phyloP scores from a whole-genome alignment of 1,140 invertebrate genomes.

The Steinernema khuongi region DNA sequence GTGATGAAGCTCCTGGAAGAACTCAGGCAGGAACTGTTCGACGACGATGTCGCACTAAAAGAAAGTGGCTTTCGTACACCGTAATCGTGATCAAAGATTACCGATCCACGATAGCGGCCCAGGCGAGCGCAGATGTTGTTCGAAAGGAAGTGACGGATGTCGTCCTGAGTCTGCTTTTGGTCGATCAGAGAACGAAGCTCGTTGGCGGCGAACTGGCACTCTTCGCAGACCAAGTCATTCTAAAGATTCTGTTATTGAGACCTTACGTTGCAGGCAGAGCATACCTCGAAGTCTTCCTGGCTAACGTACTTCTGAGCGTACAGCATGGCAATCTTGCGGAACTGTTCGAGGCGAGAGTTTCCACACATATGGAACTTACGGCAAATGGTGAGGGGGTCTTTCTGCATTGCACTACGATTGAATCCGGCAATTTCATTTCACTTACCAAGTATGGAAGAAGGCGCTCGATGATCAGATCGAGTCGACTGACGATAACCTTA shows the following conservation, averaged over 20 bases:
- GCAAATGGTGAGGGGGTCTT: constrained; percentile 47
- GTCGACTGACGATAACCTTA: constrained; percentile 47
- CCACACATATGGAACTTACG: constrained; percentile 48
- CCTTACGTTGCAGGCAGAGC: neutral
- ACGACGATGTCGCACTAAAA: constrained; percentile 51
- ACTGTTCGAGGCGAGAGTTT: constrained; percentile 51
- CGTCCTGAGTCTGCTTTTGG: constrained; percentile 39
- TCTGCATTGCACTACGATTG: constrained; percentile 37
- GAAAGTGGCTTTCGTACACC: constrained; percentile 17
- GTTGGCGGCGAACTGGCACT: constrained; percentile 55
- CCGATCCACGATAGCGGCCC: constrained; percentile 41
- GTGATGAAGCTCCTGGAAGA: constrained; percentile 50
- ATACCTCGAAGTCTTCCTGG: constrained; percentile 38
- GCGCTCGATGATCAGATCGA: constrained; percentile 51
- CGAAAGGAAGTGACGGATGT: constrained; percentile 46
- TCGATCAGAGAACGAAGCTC: constrained; percentile 48
- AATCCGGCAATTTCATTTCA: neutral
- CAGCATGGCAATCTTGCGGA: constrained; percentile 52
- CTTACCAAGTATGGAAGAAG: constrained; percentile 51
- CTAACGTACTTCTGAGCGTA: constrained; percentile 44
- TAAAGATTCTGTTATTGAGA: constrained; percentile 18
- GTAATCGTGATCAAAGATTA: constrained; percentile 10
- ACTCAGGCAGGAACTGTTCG: constrained; percentile 51
- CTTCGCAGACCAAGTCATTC: constrained; percentile 53
- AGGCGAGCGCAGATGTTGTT: constrained; percentile 46